phyloP scores from a whole-genome alignment of 1,140 invertebrate species.

The Hydropsyche tenuis region DNA sequence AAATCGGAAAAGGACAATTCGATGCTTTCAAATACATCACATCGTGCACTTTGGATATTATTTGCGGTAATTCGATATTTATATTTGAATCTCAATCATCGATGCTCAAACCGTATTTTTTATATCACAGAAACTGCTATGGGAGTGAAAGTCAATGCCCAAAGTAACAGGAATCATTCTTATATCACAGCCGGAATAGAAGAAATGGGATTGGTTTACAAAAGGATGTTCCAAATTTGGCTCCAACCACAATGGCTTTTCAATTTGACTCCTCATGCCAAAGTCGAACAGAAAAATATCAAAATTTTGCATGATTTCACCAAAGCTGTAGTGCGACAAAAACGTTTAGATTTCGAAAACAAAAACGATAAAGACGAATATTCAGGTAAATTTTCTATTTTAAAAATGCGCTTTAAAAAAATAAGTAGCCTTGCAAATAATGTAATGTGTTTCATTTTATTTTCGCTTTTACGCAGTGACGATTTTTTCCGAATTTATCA shows the following conservation, averaged over 20 bases:
- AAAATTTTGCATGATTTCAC: constrained; percentile 54
- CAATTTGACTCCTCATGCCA: constrained; percentile 53
- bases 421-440: too few species aligned
- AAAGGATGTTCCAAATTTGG: constrained; percentile 60
- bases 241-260: constrained; percentile 58
- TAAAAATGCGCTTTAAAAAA: too few species aligned
- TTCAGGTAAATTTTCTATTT: background rate
- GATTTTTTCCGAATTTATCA: too few species aligned
- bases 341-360: background rate
- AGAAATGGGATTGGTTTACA: constrained; percentile 53
- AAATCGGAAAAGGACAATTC: constrained; percentile 65
- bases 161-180: constrained; percentile 52
- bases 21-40: constrained; percentile 77
- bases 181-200: constrained; percentile 53
- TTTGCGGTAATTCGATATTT: constrained; percentile 71
- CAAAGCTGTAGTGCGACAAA: constrained; percentile 51
- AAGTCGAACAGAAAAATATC: constrained; percentile 50
- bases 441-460: too few species aligned
- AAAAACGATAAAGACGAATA: background rate
- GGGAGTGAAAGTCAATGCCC: constrained; percentile 58
- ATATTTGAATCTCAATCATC: too few species aligned
- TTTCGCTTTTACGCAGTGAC: too few species aligned
- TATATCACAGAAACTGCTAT: constrained; percentile 55
- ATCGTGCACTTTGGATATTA: constrained; percentile 80
- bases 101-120: background rate